A percentile compares a stretch with the other conserved stretches of the same genome.
These are phyloP conservation scores for Melanotaenia duboulayi DNA, from an alignment of 2,113 vertebrate genomes.

Conservation along the genomic window DNA sequence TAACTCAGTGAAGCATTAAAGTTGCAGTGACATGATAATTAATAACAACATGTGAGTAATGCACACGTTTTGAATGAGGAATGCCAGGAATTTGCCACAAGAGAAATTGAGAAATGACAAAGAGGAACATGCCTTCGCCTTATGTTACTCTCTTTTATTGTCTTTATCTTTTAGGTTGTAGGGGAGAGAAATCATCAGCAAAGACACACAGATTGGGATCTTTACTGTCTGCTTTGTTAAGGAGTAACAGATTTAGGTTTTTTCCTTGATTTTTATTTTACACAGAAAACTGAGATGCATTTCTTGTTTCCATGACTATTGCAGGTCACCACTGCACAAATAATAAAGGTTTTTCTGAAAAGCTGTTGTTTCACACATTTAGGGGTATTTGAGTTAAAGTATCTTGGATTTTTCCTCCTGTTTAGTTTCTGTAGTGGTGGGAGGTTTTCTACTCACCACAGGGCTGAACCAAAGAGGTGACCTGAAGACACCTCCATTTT, in stretches of 20 bases:
- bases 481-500: constrained; percentile 66
- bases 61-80: constrained; percentile 59
- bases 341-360: constrained; percentile 26
- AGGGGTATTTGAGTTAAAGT: constrained; percentile 62
- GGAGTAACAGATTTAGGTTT: constrained; percentile 16
- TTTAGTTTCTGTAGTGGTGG: constrained; percentile 29
- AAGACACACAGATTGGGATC: constrained; percentile 37
- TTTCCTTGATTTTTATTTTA: constrained; percentile 18
- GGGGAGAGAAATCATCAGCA: constrained; percentile 29
- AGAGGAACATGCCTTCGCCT: constrained; percentile 74
- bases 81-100: constrained; percentile 59
- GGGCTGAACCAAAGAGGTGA: constrained; percentile 77
- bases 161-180: constrained; percentile 27
- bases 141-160: constrained; percentile 66
- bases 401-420: constrained; percentile 19
- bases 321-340: constrained; percentile 36
- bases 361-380: constrained; percentile 54
- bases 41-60: constrained; percentile 63
- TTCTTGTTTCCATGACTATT: constrained; percentile 24
- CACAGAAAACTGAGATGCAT: constrained; percentile 24
- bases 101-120: constrained; percentile 68
- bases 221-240: constrained; percentile 36
- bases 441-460: constrained; percentile 63
- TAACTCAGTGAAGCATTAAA: constrained; percentile 66
- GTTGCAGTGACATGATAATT: constrained; percentile 62